A percentile compares a stretch with the other conserved stretches of the same genome.
Conservation (phyloP, 1,140 invertebrate species). For the Brachionus koreanus region DNA sequence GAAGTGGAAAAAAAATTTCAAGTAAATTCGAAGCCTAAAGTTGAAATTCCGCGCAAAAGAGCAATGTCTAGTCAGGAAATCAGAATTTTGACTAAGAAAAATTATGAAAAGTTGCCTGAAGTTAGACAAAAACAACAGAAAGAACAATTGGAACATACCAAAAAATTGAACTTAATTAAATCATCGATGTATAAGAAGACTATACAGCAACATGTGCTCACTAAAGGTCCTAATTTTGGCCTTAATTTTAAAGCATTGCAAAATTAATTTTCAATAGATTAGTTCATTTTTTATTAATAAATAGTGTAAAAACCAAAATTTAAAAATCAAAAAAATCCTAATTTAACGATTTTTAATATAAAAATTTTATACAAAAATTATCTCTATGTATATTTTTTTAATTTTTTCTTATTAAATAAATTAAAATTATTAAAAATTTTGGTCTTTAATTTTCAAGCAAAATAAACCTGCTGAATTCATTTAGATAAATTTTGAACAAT, state of each 20-base stretch:
- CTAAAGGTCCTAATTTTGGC: constrained; percentile 37
- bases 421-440: too few species aligned
- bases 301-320: too few species aligned
- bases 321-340: too few species aligned
- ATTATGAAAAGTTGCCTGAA: constrained; percentile 38
- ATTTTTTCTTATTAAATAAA: too few species aligned
- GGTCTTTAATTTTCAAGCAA: too few species aligned
- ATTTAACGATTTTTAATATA: too few species aligned
- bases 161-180: constrained; percentile 28
- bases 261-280: background rate
- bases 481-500: too few species aligned
- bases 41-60: background rate
- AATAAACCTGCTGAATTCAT: too few species aligned
- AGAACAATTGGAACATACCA: background rate
- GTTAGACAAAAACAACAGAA: constrained; percentile 32
- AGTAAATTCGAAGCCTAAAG: background rate
- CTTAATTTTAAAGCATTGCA: constrained; percentile 35
- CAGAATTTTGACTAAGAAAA: constrained; percentile 34
- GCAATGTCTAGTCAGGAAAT: constrained; percentile 25
- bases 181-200: constrained; percentile 38
- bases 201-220: constrained; percentile 34
- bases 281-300: too few species aligned
- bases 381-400: too few species aligned
- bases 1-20: background rate
- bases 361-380: too few species aligned